These are phyloP conservation scores for Mormyrus iriodes DNA, from an alignment of 2,113 vertebrate species.

Conservation along the genomic window DNA sequence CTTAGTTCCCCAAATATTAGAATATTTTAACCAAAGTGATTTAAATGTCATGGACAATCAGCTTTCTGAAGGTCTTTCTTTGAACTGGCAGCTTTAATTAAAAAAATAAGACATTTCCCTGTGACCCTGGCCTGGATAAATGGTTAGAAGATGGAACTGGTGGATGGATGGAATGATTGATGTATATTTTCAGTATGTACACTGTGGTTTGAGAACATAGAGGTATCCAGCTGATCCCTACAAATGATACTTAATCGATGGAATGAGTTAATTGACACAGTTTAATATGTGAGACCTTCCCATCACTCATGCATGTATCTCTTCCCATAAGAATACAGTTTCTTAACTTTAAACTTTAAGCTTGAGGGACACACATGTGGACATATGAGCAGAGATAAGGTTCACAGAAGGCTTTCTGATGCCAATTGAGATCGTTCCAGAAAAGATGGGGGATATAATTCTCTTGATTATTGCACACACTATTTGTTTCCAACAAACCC, in stretches of 20 bases:
- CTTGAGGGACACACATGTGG: conserved; percentile 9
- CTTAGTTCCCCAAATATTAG: background rate
- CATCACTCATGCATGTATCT: background rate
- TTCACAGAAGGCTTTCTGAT: conserved; percentile 26
- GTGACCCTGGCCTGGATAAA: background rate
- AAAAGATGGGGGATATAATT: conserved; percentile 31
- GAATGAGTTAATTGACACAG: background rate
- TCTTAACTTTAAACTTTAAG: too few relatives aligned
- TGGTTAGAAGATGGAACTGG: background rate
- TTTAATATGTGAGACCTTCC: background rate
- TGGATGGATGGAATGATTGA: background rate
- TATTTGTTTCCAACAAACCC: conserved; percentile 30
- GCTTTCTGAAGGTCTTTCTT: background rate
- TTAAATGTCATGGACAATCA: background rate
- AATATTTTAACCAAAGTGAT: background rate
- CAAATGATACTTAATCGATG: background rate
- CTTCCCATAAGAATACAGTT: background rate
- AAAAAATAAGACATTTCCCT: background rate
- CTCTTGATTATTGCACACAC: conserved; percentile 32
- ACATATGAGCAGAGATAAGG: conserved; percentile 8
- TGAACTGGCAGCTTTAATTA: background rate
- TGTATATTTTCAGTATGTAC: background rate
- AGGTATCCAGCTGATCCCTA: background rate
- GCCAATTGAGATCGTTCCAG: conserved; percentile 31
- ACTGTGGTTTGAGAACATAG: background rate